phyloP scores from a whole-genome alignment of 2,888 invertebrate species.

The Cetonia aurata region DNA sequence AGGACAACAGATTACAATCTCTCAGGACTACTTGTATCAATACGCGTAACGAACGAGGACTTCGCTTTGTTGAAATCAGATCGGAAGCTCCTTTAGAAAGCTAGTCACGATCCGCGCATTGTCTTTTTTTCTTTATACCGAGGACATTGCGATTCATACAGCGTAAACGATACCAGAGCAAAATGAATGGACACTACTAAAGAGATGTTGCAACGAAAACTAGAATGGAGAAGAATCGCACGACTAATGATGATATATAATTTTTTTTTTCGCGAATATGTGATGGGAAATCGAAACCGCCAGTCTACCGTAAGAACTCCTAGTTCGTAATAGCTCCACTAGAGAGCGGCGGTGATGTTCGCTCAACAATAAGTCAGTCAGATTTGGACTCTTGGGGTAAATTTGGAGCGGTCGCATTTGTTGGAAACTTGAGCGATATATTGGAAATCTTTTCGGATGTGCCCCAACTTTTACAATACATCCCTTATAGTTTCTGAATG shows the following conservation, averaged over 20 bases:
- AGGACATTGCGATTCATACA: not conserved
- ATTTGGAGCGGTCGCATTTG: constrained; percentile 2
- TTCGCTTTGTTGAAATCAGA: constrained; percentile 10
- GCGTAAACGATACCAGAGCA: not conserved
- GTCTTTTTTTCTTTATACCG: constrained; percentile 17
- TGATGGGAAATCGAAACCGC: constrained; percentile 19
- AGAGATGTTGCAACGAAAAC: not conserved
- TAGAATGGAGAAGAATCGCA: constrained; percentile 3
- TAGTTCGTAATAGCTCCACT: no score
- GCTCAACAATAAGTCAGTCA: constrained; percentile 9
- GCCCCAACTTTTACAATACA: constrained; percentile 30
- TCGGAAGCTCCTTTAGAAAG: constrained; percentile 6
- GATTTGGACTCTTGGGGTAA: constrained; percentile 25
- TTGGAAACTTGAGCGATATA: constrained; percentile 29
- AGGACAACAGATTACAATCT: no score
- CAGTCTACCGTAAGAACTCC: no score
- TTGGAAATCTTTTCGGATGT: constrained; percentile 32
- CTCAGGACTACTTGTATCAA: constrained; percentile 9
- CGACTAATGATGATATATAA: constrained; percentile 29
- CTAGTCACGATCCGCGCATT: constrained; percentile 32
- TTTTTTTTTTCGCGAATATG: not conserved
- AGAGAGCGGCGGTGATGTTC: not conserved
- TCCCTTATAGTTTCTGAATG: constrained; percentile 11
- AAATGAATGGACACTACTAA: not conserved
- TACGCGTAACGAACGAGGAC: constrained; percentile 31